Conservation (phyloP, 2,113 vertebrate genomes). For the Coreoperca whiteheadi region DNA sequence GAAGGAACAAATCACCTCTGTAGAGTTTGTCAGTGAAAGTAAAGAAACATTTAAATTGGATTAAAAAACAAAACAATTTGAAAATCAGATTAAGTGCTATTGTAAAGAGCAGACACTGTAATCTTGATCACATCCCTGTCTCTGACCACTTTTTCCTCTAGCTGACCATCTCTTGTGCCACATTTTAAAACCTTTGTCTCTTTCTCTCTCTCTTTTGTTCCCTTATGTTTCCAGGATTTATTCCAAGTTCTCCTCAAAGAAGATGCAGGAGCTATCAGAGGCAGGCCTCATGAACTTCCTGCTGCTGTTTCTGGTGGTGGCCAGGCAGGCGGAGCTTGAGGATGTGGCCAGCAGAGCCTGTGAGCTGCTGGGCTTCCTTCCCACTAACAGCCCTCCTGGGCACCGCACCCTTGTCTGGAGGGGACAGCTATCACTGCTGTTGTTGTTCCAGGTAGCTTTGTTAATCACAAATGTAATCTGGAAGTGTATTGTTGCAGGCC, state of each 20-base stretch:
- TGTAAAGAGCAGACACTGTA: background rate
- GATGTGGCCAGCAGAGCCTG: constrained; percentile 88
- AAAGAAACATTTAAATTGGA: constrained; percentile 1
- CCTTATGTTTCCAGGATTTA: constrained; percentile 87
- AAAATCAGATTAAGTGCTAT: background rate
- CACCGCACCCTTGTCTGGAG: constrained; percentile 91
- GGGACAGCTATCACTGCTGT: constrained; percentile 90
- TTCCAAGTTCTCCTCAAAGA: constrained; percentile 94
- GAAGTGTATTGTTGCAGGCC: background rate
- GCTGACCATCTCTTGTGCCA: background rate
- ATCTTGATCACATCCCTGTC: background rate
- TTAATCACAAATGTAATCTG: background rate
- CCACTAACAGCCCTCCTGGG: constrained; percentile 76
- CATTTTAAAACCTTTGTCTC: background rate
- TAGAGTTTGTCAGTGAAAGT: constrained; percentile 22
- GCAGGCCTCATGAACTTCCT: constrained; percentile 94
- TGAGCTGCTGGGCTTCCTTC: constrained; percentile 89
- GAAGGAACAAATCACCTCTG: constrained; percentile 45
- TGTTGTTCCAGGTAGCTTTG: constrained; percentile 85
- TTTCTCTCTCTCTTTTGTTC: constrained; percentile 5
- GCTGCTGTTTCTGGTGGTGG: constrained; percentile 91
- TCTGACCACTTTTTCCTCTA: background rate
- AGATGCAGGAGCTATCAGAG: constrained; percentile 95
- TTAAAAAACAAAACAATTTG: background rate
- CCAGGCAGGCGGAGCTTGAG: constrained; percentile 88